Base-by-base conservation (phyloP, 2,888 invertebrate genomes). In the Tribolium freemani region DNA sequence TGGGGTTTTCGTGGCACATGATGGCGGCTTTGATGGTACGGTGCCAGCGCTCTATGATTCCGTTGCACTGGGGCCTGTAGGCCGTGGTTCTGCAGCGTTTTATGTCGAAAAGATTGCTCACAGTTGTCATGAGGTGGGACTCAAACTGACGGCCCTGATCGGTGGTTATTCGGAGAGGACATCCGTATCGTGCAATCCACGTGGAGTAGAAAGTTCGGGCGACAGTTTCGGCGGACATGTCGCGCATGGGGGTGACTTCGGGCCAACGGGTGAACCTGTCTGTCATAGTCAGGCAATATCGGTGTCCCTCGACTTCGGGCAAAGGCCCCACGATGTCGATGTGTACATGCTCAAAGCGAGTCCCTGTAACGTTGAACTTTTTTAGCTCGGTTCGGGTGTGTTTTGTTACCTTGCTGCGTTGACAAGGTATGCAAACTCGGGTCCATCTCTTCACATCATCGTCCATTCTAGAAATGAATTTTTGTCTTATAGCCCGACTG, bases 211-310 rank as follows among this genome's bases (percentile, higher is more conserved):
- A 20, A 51, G 21, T 26, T 54, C 38, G 13, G 1, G 46, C 8
- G 57, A 84, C 82, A 0, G 84, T 83, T 64, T 83, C 83, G 0
- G 85, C 86, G 0, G 84, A 83, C 10, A 84, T 85, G 60, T 86
- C 81, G 0, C 16, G 8, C 0, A 86, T 50, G 0, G 86, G 86
- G 5, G 79, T 71, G 0, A 3, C 21, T 21, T 21, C 21, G 21
- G 21, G 21, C 21, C 3, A 21, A 3, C 2, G 2, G 3, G 21
- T 21, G 21, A 21, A 21, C 2, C 21, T 2, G 3, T 21, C 21
- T 21, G 3, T 21, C 3, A 21, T 3, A 3, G 21, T 3, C 21
- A 21, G 21, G 3, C 21, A 21, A 3, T 21, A 21, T 2, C 3
- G 2, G 21, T 21, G 2, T 21, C 68, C 74, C 9, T 69, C 10